phyloP scores from a whole-genome alignment of 2,113 vertebrate species.

The Camelus bactrianus region DNA sequence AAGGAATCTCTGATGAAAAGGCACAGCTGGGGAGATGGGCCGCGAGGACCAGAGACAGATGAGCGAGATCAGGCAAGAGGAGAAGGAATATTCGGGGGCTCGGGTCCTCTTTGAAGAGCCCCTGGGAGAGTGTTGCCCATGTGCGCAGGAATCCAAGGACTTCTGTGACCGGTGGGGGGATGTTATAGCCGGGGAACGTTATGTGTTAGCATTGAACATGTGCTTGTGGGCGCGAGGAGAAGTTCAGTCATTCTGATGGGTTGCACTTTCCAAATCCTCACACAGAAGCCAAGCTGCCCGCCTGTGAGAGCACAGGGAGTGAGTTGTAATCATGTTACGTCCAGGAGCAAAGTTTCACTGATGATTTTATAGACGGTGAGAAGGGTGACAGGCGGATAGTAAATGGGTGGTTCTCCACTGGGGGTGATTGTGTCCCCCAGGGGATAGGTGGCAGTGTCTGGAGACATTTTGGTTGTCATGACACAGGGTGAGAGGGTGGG shows the following conservation, averaged over 20 bases:
- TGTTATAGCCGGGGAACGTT: accelerated
- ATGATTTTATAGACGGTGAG: neutral
- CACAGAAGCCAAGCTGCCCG: accelerated
- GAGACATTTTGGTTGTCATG: neutral
- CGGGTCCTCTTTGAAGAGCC: neutral
- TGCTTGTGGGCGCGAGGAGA: neutral
- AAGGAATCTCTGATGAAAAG: neutral
- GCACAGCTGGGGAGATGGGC: neutral
- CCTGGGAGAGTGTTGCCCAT: neutral
- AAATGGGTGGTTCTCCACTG: neutral
- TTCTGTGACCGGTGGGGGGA: accelerated
- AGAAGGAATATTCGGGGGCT: no score
- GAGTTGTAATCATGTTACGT: accelerated
- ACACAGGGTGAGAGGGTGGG: no score
- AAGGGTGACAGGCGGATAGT: no score
- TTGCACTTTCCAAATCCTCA: neutral
- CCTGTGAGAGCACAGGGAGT: accelerated
- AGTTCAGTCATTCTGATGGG: accelerated
- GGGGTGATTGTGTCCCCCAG: neutral
- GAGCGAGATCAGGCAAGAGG: no score
- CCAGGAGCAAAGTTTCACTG: accelerated
- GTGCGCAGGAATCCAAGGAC: accelerated
- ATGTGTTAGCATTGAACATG: no score
- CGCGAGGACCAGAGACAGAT: no score
- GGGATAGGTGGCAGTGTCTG: neutral